Base-by-base conservation (phyloP, 2,888 invertebrate genomes). In the Neelides folsomi region DNA sequence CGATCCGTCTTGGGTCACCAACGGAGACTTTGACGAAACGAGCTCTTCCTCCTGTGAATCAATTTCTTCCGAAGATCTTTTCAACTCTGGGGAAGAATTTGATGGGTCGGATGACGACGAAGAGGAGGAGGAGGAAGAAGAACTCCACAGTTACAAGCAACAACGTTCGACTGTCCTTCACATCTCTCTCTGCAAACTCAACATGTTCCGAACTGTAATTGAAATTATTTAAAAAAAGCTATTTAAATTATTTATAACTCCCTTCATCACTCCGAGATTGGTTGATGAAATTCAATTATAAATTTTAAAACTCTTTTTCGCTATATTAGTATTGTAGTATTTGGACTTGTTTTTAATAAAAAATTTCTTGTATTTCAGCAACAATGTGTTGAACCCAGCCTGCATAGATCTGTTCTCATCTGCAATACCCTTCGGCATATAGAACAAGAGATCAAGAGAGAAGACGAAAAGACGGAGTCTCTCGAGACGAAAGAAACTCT, bases 401-500 rank as follows among this genome's bases (percentile, higher is more conserved):
- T 75, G 15, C 68, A 71, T 39, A 69, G 72, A 18, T 73, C 73
- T 18, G 74, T 75, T 35, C 69, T 75, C 51, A 72, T 75, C 53
- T 72, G 72, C 62, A 75, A 75, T 65, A 73, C 74, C 27, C 64
- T 74, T 36, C 68, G 72, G 50, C 69, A 70, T 59, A 71, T 75
- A 40, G 74, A 74, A 63, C 66, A 68, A 48, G 74, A 74, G 62
- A 67, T 74, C 56, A 67, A 68, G 40, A 66, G 66, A 41, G 74
- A 74, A 59, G 74, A 72, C 42, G 66, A 71, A 39, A 46, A 27
- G 1, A 57, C 55, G 42, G 56, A 57, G 38, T 54, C 52, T 13
- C 49, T 59, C 8, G 56, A 59, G 45, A 56, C 54, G 45, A 46
- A 58, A 7, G 61, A 62, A 52, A 53, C 59, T 19, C 54, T 63